These are phyloP conservation scores for Philotrypesis tridentata DNA, from an alignment of 1,140 invertebrate genomes.

Conservation along the genomic window DNA sequence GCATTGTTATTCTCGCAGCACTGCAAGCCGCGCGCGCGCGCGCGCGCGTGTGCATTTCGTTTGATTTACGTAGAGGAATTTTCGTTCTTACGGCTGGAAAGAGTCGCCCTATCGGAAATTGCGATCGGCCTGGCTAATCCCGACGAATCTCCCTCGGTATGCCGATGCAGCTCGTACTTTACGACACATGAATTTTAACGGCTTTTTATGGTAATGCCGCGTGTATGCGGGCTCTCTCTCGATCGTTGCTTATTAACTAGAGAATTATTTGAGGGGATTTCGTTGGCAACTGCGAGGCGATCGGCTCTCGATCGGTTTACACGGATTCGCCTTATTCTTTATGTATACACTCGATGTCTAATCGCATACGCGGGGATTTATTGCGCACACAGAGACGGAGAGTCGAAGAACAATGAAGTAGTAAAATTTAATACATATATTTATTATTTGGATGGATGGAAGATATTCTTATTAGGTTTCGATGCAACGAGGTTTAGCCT, in stretches of 20 bases:
- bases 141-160: neutral
- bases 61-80: conserved; percentile 26
- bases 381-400: too few species aligned
- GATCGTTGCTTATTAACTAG: neutral
- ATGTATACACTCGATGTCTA: too few species aligned
- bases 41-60: neutral
- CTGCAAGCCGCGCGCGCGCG: neutral
- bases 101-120: conserved; percentile 9
- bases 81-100: neutral
- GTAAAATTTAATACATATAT: neutral
- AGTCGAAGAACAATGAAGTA: neutral
- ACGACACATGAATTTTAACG: conserved; percentile 5
- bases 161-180: conserved; percentile 1
- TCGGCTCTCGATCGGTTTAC: too few species aligned
- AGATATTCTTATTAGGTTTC: too few species aligned
- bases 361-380: too few species aligned
- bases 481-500: too few species aligned
- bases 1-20: conserved; percentile 45
- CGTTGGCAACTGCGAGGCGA: too few species aligned
- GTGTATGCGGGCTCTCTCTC: neutral
- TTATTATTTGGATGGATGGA: too few species aligned
- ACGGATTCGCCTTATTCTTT: too few species aligned
- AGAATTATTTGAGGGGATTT: neutral
- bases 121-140: neutral
- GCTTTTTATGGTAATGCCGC: neutral